Evolutionary conservation across 1,140 invertebrate species (phyloP).

Genomic region (Zaprionus ornatus): DNA sequence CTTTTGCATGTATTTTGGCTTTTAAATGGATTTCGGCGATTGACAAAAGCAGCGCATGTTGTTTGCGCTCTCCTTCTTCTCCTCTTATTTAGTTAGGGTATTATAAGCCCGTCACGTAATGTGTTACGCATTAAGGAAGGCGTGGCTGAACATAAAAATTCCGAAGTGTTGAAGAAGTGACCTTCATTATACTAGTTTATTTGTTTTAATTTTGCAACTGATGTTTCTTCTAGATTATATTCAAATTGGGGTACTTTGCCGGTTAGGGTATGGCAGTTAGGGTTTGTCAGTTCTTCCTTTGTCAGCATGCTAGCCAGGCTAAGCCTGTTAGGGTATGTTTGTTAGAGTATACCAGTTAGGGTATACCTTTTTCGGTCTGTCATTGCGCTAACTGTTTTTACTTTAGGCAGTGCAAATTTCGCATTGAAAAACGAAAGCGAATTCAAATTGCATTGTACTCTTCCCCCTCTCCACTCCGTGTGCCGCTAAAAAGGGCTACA

Average conservation of each 20-base stretch:
- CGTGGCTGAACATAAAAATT: background rate
- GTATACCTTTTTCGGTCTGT: background rate
- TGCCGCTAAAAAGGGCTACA: constrained; percentile 24
- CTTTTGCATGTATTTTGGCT: constrained; percentile 36
- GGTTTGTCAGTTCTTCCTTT: too few species aligned
- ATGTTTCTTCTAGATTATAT: background rate
- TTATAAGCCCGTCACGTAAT: background rate
- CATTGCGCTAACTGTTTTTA: constrained; percentile 15
- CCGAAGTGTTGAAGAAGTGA: background rate
- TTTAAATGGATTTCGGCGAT: constrained; percentile 44
- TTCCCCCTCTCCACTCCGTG: background rate
- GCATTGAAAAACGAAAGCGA: constrained; percentile 55
- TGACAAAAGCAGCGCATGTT: constrained; percentile 33
- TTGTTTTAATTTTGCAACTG: too few species aligned
- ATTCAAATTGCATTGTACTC: constrained; percentile 50
- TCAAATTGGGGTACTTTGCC: background rate
- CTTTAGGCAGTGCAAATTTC: constrained; percentile 16
- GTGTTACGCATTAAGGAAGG: background rate
- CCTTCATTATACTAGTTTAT: too few species aligned
- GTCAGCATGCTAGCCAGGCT: too few species aligned
- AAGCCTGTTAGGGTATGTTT: too few species aligned
- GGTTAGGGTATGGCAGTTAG: too few species aligned
- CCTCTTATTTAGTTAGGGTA: background rate
- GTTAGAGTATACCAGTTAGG: background rate
- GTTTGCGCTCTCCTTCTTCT: background rate